phyloP scores from a whole-genome alignment of 2,797 vertebrate species.

The Liasis olivaceus region DNA sequence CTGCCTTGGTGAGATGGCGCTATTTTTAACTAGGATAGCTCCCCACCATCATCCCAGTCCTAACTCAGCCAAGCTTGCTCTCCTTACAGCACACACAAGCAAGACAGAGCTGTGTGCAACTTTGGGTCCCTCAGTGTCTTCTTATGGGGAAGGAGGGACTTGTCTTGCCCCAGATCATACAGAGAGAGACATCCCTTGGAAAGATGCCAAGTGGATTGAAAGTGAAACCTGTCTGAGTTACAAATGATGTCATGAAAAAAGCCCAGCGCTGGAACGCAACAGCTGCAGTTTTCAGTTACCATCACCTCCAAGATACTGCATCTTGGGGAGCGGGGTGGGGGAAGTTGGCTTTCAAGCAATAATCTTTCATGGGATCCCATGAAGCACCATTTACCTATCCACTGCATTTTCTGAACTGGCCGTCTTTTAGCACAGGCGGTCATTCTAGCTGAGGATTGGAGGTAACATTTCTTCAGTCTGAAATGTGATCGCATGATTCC shows the following conservation, averaged over 20 bases:
- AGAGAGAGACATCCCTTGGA: conserved; percentile 19
- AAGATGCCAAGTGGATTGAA: conserved; percentile 61
- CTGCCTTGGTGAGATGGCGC: conserved; percentile 16
- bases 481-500: conserved; percentile 51
- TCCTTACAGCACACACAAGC: not conserved
- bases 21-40: not conserved
- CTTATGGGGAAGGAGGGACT: not conserved
- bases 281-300: conserved; percentile 59
- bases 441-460: conserved; percentile 38
- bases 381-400: not conserved
- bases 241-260: conserved; percentile 44
- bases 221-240: conserved; percentile 52
- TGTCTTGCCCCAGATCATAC: not conserved
- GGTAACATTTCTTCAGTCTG: conserved; percentile 59
- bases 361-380: not conserved
- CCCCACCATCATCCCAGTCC: not conserved
- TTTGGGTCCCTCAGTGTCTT: conserved; percentile 7
- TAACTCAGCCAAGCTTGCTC: not conserved
- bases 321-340: conserved; percentile 19
- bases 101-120: not conserved
- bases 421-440: conserved; percentile 33
- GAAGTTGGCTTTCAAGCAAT: not conserved
- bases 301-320: conserved; percentile 49
- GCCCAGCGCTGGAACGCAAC: not conserved
- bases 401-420: conserved; percentile 35